Conservation (phyloP, 2,113 vertebrate species). For the Hylia prasina region DNA sequence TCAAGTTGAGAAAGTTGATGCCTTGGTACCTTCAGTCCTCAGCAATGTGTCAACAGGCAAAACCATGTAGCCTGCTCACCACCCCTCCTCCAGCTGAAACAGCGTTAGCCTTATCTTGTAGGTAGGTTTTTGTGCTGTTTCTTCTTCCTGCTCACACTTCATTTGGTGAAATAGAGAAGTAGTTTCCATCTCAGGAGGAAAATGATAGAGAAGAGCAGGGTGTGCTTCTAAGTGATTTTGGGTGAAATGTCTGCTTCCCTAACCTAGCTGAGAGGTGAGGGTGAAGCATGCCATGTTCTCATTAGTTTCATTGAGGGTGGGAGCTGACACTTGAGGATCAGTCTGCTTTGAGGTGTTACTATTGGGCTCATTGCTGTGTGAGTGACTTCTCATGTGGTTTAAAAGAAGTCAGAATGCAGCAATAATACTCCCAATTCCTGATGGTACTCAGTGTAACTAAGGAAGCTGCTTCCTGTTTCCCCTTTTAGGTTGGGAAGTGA, state of each 20-base stretch:
- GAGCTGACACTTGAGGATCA: fast-evolving
- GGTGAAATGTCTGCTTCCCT: neutral
- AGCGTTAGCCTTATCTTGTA: neutral
- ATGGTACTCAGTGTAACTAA: neutral
- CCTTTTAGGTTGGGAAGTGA: fast-evolving
- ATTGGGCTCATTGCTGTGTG: neutral
- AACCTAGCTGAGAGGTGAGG: fast-evolving
- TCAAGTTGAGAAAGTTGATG: neutral
- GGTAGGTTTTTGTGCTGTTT: neutral
- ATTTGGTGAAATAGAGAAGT: neutral
- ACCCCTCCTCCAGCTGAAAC: neutral
- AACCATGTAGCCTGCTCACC: fast-evolving
- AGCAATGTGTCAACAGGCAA: neutral
- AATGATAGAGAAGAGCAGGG: neutral
- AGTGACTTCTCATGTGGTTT: neutral
- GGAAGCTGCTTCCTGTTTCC: neutral
- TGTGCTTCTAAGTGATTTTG: neutral
- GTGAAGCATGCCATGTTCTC: neutral
- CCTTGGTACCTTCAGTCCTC: neutral
- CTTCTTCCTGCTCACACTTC: neutral
- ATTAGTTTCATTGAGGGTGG: neutral
- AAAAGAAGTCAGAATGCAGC: neutral
- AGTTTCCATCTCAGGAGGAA: neutral
- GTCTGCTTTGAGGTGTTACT: neutral
- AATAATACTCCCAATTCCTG: neutral